These are phyloP conservation scores for Drosophila kuntzei DNA, from an alignment of 2,888 invertebrate species.

Conservation along the genomic window DNA sequence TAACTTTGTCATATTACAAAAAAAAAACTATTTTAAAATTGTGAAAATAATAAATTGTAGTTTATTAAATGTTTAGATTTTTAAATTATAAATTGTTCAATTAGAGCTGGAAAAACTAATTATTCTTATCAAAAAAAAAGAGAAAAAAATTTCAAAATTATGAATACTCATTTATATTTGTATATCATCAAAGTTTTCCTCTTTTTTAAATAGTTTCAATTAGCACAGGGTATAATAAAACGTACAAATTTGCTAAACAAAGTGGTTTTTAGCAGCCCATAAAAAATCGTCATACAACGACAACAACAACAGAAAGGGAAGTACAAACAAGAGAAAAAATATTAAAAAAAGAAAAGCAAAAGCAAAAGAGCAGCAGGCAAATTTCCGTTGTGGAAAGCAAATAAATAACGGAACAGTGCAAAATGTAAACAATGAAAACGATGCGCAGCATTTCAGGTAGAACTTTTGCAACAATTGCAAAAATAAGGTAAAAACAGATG, in stretches of 20 bases:
- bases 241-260: slow-evolving; percentile 67
- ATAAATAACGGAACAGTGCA: slow-evolving; percentile 59
- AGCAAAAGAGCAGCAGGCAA: slow-evolving; percentile 46
- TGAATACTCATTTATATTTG: not conserved
- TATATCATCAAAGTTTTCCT: not conserved
- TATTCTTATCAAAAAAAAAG: too few species aligned
- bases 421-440: slow-evolving; percentile 62
- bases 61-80: too few species aligned
- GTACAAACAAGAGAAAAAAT: not conserved
- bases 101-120: too few species aligned
- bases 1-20: too few species aligned
- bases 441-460: slow-evolving; percentile 52
- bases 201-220: not conserved
- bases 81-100: too few species aligned
- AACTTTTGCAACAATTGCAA: slow-evolving; percentile 40
- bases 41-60: too few species aligned
- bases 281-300: slow-evolving; percentile 54
- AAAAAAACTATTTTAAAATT: too few species aligned
- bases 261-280: slow-evolving; percentile 68
- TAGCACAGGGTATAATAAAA: slow-evolving; percentile 9
- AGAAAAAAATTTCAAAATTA: not conserved
- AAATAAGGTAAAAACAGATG: slow-evolving; percentile 39
- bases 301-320: slow-evolving; percentile 14
- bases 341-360: not conserved
- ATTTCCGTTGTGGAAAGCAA: slow-evolving; percentile 62